A percentile compares a stretch with the other conserved stretches of the same genome.
Evolutionary conservation across 2,797 vertebrate genomes (phyloP).

Genomic region (Spinus olivaceus): DNA sequence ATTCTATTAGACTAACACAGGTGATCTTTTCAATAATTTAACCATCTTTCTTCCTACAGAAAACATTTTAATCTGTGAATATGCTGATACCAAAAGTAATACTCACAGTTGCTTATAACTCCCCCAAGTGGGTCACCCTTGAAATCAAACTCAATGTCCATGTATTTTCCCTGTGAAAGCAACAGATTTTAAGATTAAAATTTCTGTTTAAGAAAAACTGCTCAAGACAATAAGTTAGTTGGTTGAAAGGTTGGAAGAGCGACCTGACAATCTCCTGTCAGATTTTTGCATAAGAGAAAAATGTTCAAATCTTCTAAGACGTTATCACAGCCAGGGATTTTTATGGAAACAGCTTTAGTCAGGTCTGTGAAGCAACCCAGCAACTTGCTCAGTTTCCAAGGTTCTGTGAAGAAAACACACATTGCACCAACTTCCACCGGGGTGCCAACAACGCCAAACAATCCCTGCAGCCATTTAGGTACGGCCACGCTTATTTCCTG

Average conservation of each 20-base stretch:
- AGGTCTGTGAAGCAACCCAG: neutral
- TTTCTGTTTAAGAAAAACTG: neutral
- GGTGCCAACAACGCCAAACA: neutral
- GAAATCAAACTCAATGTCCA: slow-evolving; percentile 99
- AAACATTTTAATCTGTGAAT: neutral
- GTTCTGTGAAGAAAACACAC: neutral
- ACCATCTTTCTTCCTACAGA: neutral
- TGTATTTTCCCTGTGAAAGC: slow-evolving; percentile 92
- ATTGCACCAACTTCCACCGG: fast-evolving
- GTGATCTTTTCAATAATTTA: neutral
- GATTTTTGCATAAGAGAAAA: neutral
- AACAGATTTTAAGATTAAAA: slow-evolving; percentile 9
- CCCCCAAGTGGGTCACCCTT: slow-evolving; percentile 97
- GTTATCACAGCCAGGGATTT: neutral
- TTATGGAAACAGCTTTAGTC: neutral
- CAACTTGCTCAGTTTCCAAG: neutral
- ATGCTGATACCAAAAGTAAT: neutral
- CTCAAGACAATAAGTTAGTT: neutral
- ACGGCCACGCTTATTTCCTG: fast-evolving
- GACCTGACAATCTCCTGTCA: neutral
- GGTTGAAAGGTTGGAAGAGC: neutral
- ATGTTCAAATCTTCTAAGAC: neutral
- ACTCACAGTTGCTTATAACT: slow-evolving; percentile 99
- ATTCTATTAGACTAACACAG: neutral
- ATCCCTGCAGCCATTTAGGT: neutral